Percentiles rank a stretch among this genome's conserved stretches.
These are phyloP conservation scores for Ictidomys tridecemlineatus DNA, from an alignment of 2,113 vertebrate genomes.

Conservation along the genomic window DNA sequence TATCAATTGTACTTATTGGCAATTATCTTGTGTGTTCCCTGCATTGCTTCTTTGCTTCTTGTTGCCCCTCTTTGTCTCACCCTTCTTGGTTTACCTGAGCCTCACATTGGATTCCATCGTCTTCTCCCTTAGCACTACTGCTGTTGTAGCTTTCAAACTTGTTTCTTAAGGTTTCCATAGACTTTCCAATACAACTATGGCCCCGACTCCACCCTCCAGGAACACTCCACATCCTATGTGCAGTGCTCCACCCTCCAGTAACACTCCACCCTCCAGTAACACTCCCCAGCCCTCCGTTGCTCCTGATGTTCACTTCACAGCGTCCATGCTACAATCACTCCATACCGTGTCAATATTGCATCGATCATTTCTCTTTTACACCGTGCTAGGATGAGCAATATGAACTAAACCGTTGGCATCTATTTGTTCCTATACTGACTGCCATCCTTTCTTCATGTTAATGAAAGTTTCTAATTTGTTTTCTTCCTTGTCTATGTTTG, in stretches of 20 bases:
- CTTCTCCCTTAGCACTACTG: not conserved
- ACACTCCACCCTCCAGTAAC: too few species aligned
- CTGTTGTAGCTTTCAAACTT: not conserved
- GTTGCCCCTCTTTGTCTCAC: not conserved
- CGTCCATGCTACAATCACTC: not conserved
- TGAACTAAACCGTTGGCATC: not conserved
- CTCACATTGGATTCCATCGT: not conserved
- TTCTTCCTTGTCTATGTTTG: not conserved
- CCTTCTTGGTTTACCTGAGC: not conserved
- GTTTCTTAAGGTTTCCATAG: not conserved
- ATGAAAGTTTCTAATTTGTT: not conserved
- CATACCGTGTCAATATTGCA: not conserved
- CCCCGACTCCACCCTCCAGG: not conserved
- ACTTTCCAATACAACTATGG: not conserved
- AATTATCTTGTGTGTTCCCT: not conserved
- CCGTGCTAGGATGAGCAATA: not conserved
- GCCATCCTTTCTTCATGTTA: not conserved
- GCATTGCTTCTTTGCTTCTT: not conserved
- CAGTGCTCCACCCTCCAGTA: too few species aligned
- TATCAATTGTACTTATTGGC: not conserved
- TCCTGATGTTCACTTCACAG: not conserved
- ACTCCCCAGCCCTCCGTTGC: not conserved
- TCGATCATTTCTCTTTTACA: not conserved
- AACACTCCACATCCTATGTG: not conserved
- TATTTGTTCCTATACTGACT: not conserved